Conservation (phyloP, 53 echinoderm and acorn worm genomes). For the Patiria pectinifera region DNA sequence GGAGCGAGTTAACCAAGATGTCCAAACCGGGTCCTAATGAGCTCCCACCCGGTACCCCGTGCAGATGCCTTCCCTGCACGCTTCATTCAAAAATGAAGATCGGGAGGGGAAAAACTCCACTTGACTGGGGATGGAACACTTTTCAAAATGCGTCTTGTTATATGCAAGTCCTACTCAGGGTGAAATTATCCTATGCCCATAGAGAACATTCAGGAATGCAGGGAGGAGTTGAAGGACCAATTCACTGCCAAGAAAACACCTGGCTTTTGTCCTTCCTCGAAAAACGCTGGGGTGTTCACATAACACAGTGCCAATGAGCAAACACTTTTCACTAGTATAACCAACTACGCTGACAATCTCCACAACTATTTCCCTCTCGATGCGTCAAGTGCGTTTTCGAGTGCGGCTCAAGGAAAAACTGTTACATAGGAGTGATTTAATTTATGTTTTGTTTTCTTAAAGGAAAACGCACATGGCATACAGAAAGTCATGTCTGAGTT, state of each 20-base stretch:
- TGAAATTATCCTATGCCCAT: background rate
- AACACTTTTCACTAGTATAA: background rate
- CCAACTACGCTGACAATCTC: background rate
- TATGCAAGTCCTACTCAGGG: background rate
- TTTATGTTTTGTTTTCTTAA: background rate
- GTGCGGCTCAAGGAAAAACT: background rate
- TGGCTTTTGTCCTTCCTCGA: slow-evolving; percentile 10
- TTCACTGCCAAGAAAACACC: slow-evolving; percentile 3
- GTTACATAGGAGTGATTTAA: background rate
- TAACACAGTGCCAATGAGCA: background rate
- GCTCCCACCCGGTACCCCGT: slow-evolving; percentile 15
- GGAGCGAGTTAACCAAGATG: slow-evolving; percentile 23
- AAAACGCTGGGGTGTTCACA: background rate
- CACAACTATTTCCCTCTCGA: background rate
- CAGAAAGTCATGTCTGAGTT: no score
- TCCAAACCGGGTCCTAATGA: slow-evolving; percentile 6
- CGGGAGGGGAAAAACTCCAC: background rate
- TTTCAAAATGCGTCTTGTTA: background rate
- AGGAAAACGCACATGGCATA: background rate
- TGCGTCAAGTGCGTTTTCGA: background rate
- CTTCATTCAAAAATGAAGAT: background rate
- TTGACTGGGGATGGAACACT: background rate
- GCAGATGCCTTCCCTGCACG: background rate
- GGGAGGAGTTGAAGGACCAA: slow-evolving; percentile 8
- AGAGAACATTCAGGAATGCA: background rate